Base-by-base conservation (phyloP, 2,888 invertebrate genomes). In the Strigamia maritima region DNA sequence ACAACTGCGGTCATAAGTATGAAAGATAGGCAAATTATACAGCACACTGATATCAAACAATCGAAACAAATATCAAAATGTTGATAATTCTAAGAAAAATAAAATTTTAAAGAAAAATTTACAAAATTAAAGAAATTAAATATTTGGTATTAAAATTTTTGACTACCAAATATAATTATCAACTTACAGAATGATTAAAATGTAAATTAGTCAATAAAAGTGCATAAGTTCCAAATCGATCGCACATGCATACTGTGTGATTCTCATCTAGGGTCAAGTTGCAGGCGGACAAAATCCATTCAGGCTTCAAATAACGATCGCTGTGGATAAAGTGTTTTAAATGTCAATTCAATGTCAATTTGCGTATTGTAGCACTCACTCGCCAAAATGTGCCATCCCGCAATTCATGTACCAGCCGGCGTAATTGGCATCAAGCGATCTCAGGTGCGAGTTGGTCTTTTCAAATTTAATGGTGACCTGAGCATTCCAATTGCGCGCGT, bases 191-290 rank as follows among this genome's bases (percentile, higher is more conserved):
- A 75, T 74, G 70, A 19, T 28, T n/a, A 3, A 38, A 38, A n/a
- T 65, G 65, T 31, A 65, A 65, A 16, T 60, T 78, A 19, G 80
- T 80, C 28, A 80, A 26, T 12, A 80, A 44, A n/a, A 80, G 75
- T 26, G 75, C 80, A 24, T 78, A 80, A 14, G 80, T 80, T 60
- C 80, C 80, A 19, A 80, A 80, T 16, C 80, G 35, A 28, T 79
- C 31, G 40, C 80, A 80, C 8, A 40, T 22, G 40, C 80, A 80
- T 14, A 28, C 22, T 35, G 80, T 80, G 44, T 26, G 54, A 75
- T 80, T 80, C 6, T 78, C 80, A 24, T 35, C 38, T 22, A 22
- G 74, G 8, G 77, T 28, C 19, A 80, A 38, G 6, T 19, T 16
- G 35, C 80, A 80, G 4, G 28, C 78, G 12, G 79, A 79, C 19